Percentiles rank a stretch among this genome's conserved stretches.
phyloP scores from a whole-genome alignment of 1,140 invertebrate species.

The Sarcophaga peregrina region DNA sequence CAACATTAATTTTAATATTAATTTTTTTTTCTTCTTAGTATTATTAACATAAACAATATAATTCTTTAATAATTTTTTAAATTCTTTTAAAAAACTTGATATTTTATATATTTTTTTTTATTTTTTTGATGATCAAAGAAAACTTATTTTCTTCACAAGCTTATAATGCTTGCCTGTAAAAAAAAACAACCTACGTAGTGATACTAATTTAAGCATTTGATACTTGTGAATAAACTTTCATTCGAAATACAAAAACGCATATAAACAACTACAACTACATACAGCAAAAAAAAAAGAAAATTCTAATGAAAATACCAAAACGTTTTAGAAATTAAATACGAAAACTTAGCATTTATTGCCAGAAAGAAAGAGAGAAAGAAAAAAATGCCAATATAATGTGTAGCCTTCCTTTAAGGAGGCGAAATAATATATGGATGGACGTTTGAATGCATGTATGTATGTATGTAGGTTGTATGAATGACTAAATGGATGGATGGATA shows the following conservation, averaged over 20 bases:
- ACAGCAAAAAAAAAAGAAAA: neutral
- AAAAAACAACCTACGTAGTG: neutral
- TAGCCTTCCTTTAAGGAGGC: neutral
- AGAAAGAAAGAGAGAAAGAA: neutral
- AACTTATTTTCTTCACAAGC: too few relatives aligned
- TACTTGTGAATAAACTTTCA: constrained; percentile 24
- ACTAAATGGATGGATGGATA: neutral
- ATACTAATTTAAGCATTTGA: constrained; percentile 32
- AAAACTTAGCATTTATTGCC: constrained; percentile 37
- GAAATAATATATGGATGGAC: neutral
- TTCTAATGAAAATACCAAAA: constrained; percentile 36
- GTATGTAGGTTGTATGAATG: neutral
- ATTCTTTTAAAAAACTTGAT: too few relatives aligned
- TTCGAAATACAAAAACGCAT: neutral
- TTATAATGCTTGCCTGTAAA: too few relatives aligned
- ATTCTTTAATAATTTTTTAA: too few relatives aligned
- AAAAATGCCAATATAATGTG: neutral
- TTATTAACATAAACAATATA: too few relatives aligned
- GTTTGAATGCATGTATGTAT: neutral
- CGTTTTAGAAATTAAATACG: constrained; percentile 34
- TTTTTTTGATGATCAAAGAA: too few relatives aligned
- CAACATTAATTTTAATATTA: too few relatives aligned
- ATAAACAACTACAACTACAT: neutral
- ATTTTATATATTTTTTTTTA: too few relatives aligned
- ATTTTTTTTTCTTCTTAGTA: too few relatives aligned